A percentile compares a stretch with the other conserved stretches of the same genome.
Evolutionary conservation across 2,888 invertebrate species (phyloP).

Genomic region (Elegia similella): DNA sequence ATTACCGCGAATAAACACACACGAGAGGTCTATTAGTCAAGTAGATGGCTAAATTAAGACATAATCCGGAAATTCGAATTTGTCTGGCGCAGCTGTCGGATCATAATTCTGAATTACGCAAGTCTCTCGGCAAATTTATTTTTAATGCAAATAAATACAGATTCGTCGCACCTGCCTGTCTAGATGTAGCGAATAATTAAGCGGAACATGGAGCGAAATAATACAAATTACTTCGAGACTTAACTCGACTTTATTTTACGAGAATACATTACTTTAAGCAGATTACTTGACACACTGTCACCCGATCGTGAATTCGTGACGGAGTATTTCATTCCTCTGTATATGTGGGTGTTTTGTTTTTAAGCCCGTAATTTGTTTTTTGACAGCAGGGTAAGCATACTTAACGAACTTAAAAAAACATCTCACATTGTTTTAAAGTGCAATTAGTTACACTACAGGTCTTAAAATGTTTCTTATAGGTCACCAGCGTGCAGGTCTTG

Average conservation of each 20-base stretch:
- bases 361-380: neutral
- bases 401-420: neutral
- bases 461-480: too few species aligned
- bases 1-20: slow-evolving; percentile 32
- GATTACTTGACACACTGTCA: slow-evolving; percentile 52
- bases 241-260: slow-evolving; percentile 64
- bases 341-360: neutral
- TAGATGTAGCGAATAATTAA: slow-evolving; percentile 73
- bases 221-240: slow-evolving; percentile 72
- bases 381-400: neutral
- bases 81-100: slow-evolving; percentile 69
- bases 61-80: slow-evolving; percentile 67
- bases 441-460: too few species aligned
- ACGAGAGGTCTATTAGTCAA: slow-evolving; percentile 52
- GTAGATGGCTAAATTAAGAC: slow-evolving; percentile 62
- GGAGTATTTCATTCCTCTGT: neutral
- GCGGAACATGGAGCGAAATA: slow-evolving; percentile 71
- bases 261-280: slow-evolving; percentile 57
- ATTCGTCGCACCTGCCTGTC: slow-evolving; percentile 74
- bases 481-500: too few species aligned
- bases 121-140: slow-evolving; percentile 70
- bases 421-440: too few species aligned
- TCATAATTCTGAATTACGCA: slow-evolving; percentile 71
- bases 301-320: slow-evolving; percentile 35
- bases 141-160: slow-evolving; percentile 79